phyloP scores from a whole-genome alignment of 2,113 vertebrate genomes.

The Paracanthobrama guichenoti region DNA sequence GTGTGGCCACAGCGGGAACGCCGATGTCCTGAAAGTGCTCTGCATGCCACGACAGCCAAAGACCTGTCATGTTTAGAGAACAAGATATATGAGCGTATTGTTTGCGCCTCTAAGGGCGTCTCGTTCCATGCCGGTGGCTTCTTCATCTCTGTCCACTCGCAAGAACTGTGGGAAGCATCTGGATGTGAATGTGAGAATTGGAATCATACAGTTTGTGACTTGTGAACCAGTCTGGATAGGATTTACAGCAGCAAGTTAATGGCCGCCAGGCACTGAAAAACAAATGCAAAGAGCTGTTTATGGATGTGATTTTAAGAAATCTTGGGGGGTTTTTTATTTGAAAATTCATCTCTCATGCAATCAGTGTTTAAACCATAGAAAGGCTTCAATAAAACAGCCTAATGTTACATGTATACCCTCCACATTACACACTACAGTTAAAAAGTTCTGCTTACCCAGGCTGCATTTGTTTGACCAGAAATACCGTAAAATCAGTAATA shows the following conservation, averaged over 20 bases:
- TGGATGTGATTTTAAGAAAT: too few relatives aligned
- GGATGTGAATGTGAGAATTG: slow-evolving; percentile 56
- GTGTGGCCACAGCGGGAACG: not conserved
- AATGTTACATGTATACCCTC: not conserved
- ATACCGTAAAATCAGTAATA: too few relatives aligned
- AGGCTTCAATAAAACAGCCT: not conserved
- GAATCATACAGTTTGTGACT: slow-evolving; percentile 59
- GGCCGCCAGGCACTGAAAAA: too few relatives aligned
- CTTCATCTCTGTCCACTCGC: slow-evolving; percentile 5
- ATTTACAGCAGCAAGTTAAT: too few relatives aligned
- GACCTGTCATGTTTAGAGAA: not conserved
- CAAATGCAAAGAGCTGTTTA: not conserved
- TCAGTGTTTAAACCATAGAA: not conserved
- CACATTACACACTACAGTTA: not conserved
- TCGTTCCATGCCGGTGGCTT: not conserved
- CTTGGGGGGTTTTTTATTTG: too few relatives aligned
- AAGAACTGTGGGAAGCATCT: not conserved
- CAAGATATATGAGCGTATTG: slow-evolving; percentile 36
- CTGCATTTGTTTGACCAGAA: not conserved
- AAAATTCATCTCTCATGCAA: too few relatives aligned
- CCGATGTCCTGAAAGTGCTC: not conserved
- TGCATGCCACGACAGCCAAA: not conserved
- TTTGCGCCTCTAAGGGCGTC: not conserved
- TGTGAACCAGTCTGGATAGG: too few relatives aligned
- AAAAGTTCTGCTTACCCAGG: not conserved